Conservation (phyloP, 2,888 invertebrate species). For the Yponomeuta plumbellus region DNA sequence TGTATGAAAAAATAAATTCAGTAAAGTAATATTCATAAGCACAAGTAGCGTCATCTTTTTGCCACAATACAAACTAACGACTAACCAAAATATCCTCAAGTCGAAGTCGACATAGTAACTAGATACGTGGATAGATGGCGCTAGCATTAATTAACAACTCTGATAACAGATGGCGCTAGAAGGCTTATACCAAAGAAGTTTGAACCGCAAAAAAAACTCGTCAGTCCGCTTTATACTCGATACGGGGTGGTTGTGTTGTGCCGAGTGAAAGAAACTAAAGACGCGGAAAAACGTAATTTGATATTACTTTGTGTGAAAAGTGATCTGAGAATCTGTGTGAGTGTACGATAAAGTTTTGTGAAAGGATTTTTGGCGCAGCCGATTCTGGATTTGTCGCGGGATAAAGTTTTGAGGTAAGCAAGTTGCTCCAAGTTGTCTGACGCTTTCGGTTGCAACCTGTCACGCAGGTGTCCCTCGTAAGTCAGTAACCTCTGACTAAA, state of each 20-base stretch:
- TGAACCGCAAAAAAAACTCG: not conserved
- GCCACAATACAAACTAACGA: not conserved
- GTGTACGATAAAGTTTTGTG: slow-evolving; percentile 37
- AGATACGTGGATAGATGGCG: slow-evolving; percentile 20
- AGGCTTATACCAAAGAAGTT: not conserved
- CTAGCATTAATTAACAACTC: slow-evolving; percentile 11
- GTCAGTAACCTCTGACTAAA: slow-evolving; percentile 22
- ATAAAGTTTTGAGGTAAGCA: slow-evolving; percentile 37
- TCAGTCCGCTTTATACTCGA: slow-evolving; percentile 2
- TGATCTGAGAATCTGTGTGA: slow-evolving; percentile 39
- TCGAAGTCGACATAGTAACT: not conserved
- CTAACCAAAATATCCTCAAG: not conserved
- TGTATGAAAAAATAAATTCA: too few species aligned
- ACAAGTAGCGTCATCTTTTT: not conserved
- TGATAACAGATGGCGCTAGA: not conserved
- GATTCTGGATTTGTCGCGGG: slow-evolving; percentile 23
- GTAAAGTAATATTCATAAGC: not conserved
- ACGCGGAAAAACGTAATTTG: slow-evolving; percentile 62
- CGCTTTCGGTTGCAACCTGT: slow-evolving; percentile 63
- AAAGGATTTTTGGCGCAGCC: slow-evolving; percentile 29
- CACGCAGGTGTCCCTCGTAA: slow-evolving; percentile 63
- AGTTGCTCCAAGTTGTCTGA: slow-evolving; percentile 43
- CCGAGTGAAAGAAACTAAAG: slow-evolving; percentile 34
- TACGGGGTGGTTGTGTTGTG: slow-evolving; percentile 36
- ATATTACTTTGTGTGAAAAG: slow-evolving; percentile 40